Evolutionary conservation across 2,888 invertebrate species (phyloP).

Genomic region (Heteromurus nitidus): DNA sequence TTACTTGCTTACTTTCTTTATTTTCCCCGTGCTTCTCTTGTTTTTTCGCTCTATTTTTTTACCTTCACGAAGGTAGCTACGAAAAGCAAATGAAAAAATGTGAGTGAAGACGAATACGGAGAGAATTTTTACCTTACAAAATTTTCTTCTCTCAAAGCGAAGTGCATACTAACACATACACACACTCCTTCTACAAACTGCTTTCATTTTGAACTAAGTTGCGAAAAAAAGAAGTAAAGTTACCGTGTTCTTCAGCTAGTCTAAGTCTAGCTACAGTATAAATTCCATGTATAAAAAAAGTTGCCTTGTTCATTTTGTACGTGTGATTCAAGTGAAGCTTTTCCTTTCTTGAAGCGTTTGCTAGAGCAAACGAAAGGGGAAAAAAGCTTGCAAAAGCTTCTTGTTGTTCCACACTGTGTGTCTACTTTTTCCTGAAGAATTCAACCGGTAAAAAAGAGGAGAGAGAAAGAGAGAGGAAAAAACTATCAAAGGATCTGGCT

Average conservation of each 20-base stretch:
- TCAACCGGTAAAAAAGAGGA: constrained; percentile 31
- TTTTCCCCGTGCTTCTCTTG: neutral
- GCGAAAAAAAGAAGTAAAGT: neutral
- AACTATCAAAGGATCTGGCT: neutral
- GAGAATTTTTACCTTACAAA: neutral
- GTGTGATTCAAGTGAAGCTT: constrained; percentile 17
- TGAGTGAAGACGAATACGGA: neutral
- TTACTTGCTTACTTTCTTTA: neutral
- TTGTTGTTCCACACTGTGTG: neutral
- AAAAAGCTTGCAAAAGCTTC: neutral
- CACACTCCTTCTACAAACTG: neutral
- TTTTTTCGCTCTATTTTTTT: neutral
- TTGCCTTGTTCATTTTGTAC: neutral
- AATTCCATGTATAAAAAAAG: neutral
- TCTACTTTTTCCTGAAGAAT: constrained; percentile 3
- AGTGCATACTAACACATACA: neutral
- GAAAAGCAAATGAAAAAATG: neutral
- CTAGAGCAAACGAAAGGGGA: neutral
- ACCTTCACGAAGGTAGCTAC: neutral
- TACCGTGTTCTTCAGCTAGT: neutral
- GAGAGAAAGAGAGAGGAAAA: constrained; percentile 15
- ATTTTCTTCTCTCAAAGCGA: neutral
- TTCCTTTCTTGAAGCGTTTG: neutral
- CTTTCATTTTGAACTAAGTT: constrained; percentile 1
- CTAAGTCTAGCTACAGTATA: too few relatives aligned